These are phyloP conservation scores for Acrobasis consociella DNA, from an alignment of 2,888 invertebrate species.

Conservation along the genomic window DNA sequence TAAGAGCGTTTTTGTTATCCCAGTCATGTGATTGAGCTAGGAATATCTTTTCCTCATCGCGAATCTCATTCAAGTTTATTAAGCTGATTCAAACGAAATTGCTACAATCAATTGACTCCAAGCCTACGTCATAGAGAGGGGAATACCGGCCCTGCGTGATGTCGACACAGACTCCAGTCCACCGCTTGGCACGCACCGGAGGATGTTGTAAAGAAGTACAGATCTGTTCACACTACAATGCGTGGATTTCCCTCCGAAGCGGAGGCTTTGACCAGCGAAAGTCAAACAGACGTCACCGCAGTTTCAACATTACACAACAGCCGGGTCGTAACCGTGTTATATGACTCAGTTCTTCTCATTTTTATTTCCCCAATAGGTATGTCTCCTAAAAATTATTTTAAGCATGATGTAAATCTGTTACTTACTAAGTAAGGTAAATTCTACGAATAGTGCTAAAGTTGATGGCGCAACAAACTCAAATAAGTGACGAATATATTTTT, in stretches of 20 bases:
- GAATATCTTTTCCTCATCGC: background rate
- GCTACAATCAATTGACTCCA: conserved; percentile 10
- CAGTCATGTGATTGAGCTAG: too few species aligned
- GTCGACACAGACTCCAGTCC: background rate
- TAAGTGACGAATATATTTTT: too few species aligned
- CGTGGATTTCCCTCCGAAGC: conserved; percentile 59
- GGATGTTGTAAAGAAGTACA: background rate
- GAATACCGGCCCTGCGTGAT: conserved; percentile 47
- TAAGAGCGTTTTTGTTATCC: too few species aligned
- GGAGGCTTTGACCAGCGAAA: conserved; percentile 55
- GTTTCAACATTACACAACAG: conserved; percentile 66
- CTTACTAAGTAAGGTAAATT: too few species aligned
- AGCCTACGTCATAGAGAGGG: conserved; percentile 51
- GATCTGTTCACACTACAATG: conserved; percentile 30
- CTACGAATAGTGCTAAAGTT: too few species aligned
- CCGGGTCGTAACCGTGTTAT: conserved; percentile 59
- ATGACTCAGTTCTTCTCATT: conserved; percentile 33
- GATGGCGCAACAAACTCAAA: too few species aligned
- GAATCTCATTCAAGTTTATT: background rate
- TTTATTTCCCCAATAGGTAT: background rate
- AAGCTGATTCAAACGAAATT: background rate
- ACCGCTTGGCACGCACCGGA: background rate
- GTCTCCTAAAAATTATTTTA: too few species aligned
- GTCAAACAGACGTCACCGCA: conserved; percentile 63
- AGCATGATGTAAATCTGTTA: too few species aligned